Conservation (phyloP, 2,888 invertebrate genomes). For the Petrolisthes cinctipes region DNA sequence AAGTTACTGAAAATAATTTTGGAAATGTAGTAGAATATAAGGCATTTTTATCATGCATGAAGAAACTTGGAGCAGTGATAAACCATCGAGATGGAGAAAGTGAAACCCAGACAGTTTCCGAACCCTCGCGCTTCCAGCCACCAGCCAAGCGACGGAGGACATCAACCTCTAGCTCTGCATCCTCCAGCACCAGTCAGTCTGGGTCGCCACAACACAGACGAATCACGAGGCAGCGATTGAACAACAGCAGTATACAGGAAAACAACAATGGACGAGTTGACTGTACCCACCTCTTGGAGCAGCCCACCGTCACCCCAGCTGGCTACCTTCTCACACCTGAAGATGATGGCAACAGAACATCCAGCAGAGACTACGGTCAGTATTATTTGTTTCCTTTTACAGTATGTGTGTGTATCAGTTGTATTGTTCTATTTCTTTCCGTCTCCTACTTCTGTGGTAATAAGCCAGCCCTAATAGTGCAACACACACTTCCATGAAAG, state of each 20-base stretch:
- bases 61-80: conserved; percentile 44
- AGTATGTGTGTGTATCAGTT: neutral
- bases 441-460: neutral
- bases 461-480: neutral
- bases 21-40: conserved; percentile 1
- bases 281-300: conserved; percentile 17
- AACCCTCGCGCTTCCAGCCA: neutral
- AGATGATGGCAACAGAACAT: conserved; percentile 56
- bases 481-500: too few species aligned
- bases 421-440: neutral
- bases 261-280: neutral
- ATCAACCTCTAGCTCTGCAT: conserved; percentile 47
- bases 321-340: conserved; percentile 55
- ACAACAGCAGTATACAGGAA: neutral
- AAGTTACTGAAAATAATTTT: conserved; percentile 26
- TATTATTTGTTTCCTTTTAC: neutral
- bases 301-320: conserved; percentile 44
- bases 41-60: conserved; percentile 38
- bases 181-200: conserved; percentile 45
- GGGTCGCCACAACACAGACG: conserved; percentile 40
- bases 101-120: neutral
- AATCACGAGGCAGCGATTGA: neutral
- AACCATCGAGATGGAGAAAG: neutral
- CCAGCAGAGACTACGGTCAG: conserved; percentile 56
- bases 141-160: conserved; percentile 31